phyloP scores from a whole-genome alignment of 2,888 invertebrate species.

The Caradrina kadenii region DNA sequence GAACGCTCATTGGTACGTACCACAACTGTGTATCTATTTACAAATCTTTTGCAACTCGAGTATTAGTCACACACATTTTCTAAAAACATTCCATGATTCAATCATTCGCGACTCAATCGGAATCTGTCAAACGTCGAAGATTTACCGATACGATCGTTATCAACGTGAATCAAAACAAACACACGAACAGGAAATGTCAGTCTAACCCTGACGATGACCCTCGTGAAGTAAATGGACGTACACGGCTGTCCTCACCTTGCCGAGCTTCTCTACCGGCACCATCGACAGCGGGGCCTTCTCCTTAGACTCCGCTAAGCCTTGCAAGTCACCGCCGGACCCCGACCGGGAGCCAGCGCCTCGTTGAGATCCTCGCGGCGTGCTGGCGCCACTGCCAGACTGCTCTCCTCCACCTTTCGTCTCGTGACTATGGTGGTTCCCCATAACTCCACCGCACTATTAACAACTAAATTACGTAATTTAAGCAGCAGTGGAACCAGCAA shows the following conservation, averaged over 20 bases:
- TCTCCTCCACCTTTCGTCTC: constrained; percentile 74
- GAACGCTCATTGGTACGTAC: not conserved
- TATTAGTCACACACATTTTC: constrained; percentile 35
- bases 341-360: constrained; percentile 90
- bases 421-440: constrained; percentile 86
- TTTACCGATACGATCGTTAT: constrained; percentile 59
- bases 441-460: constrained; percentile 59
- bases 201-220: constrained; percentile 68
- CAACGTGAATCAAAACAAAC: constrained; percentile 66
- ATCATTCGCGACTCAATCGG: constrained; percentile 37
- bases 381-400: constrained; percentile 80
- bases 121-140: constrained; percentile 60
- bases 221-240: constrained; percentile 47
- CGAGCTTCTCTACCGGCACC: constrained; percentile 94
- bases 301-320: constrained; percentile 90
- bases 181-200: constrained; percentile 67
- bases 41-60: constrained; percentile 20
- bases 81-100: constrained; percentile 52
- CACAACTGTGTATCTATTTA: constrained; percentile 5
- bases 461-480: constrained; percentile 58
- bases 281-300: constrained; percentile 90
- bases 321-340: constrained; percentile 92
- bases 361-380: constrained; percentile 84
- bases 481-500: constrained; percentile 34
- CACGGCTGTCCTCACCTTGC: constrained; percentile 90